A percentile compares a stretch with the other conserved stretches of the same genome.
Evolutionary conservation across 2,113 vertebrate species (phyloP).

Genomic region (Nestor notabilis): DNA sequence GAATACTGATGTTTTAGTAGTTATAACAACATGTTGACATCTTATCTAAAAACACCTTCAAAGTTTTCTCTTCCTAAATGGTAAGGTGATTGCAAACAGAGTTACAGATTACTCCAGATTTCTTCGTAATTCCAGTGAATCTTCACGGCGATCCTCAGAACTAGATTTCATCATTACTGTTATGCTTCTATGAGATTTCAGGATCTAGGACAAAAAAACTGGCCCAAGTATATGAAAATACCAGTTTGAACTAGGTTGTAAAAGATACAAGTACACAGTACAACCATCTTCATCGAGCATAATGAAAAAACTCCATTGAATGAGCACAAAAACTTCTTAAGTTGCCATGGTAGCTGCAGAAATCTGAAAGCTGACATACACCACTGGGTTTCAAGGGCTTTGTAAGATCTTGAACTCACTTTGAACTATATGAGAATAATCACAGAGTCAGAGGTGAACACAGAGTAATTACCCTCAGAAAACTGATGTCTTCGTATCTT

Average conservation of each 20-base stretch:
- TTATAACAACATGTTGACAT: background rate
- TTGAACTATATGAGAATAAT: background rate
- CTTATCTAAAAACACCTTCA: background rate
- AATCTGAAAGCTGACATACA: background rate
- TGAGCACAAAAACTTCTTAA: background rate
- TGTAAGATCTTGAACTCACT: background rate
- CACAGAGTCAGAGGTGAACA: background rate
- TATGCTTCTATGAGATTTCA: background rate
- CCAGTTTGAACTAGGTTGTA: background rate
- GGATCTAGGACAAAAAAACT: background rate
- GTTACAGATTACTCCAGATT: background rate
- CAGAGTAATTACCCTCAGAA: background rate
- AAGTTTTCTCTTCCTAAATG: background rate
- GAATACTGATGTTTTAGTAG: background rate
- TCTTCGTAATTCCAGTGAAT: background rate
- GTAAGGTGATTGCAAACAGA: background rate
- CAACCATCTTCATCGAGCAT: background rate
- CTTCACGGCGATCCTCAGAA: background rate
- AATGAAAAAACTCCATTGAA: background rate
- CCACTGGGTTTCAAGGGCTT: background rate
- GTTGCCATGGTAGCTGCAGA: background rate
- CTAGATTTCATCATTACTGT: background rate
- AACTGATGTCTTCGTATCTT: background rate
- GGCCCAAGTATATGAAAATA: background rate
- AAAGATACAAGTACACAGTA: background rate